Conservation (phyloP, 2,888 invertebrate genomes). For the Lampropteryx suffumata region DNA sequence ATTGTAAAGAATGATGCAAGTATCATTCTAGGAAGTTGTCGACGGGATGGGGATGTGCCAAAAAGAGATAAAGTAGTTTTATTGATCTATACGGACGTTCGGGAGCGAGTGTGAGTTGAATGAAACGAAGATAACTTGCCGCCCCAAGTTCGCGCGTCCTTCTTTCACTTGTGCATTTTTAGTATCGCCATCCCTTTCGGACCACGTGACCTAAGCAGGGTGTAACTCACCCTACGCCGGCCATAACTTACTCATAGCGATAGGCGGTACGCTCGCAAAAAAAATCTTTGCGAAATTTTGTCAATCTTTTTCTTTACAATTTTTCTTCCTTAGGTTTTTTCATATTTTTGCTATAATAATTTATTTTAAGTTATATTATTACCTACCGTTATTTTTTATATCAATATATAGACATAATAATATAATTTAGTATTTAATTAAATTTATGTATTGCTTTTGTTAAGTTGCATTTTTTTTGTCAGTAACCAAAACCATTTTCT, state of each 20-base stretch:
- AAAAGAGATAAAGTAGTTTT: conserved; percentile 85
- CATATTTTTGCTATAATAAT: background rate
- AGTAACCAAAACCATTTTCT: no score
- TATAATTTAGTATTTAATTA: no score
- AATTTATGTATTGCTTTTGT: no score
- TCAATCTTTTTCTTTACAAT: conserved; percentile 12
- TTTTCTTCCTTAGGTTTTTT: background rate
- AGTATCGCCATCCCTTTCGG: conserved; percentile 63
- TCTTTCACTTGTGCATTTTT: conserved; percentile 51
- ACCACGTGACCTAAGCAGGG: conserved; percentile 83
- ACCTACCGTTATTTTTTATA: background rate
- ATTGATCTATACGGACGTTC: conserved; percentile 84
- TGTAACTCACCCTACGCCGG: conserved; percentile 82
- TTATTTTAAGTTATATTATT: background rate
- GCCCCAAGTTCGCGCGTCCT: conserved; percentile 72
- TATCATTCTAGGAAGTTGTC: conserved; percentile 77
- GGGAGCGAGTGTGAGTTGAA: conserved; percentile 82
- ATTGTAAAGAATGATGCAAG: conserved; percentile 60
- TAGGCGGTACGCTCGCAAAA: conserved; percentile 80
- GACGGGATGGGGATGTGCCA: conserved; percentile 82
- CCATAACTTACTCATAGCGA: conserved; percentile 83
- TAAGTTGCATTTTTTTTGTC: no score
- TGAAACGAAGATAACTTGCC: conserved; percentile 83
- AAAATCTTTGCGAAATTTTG: conserved; percentile 69
- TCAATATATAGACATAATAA: no score